A percentile compares a stretch with the other conserved stretches of the same genome.
These are phyloP conservation scores for Diarsia dahlii DNA, from an alignment of 2,888 invertebrate species.

Conservation along the genomic window DNA sequence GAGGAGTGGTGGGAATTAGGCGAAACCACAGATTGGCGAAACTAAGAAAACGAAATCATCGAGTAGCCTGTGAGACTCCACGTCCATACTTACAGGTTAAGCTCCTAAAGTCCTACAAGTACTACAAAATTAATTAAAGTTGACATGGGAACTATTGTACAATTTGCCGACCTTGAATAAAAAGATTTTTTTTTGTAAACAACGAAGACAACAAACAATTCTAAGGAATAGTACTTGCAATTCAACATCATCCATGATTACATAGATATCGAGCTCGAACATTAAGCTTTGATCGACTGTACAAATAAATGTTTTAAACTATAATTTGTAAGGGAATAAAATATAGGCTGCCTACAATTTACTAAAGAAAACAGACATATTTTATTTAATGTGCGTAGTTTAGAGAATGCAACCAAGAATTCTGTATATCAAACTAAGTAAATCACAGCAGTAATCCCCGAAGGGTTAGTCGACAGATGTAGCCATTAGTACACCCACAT, in stretches of 20 bases:
- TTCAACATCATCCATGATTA: background rate
- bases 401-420: background rate
- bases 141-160: background rate
- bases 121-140: background rate
- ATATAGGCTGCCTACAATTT: background rate
- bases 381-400: background rate
- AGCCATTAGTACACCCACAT: too few relatives aligned
- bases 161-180: background rate
- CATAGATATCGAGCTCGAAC: background rate
- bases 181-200: background rate
- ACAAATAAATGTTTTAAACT: background rate
- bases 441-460: too few relatives aligned
- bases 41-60: too few relatives aligned
- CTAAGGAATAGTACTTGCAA: background rate
- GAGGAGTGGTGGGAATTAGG: too few relatives aligned
- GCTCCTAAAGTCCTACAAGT: background rate
- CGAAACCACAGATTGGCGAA: too few relatives aligned
- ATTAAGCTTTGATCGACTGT: background rate
- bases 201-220: background rate
- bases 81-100: too few relatives aligned
- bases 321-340: background rate
- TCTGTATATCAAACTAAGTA: too few relatives aligned
- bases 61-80: too few relatives aligned
- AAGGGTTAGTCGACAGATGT: too few relatives aligned
- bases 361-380: background rate